These are phyloP conservation scores for Atopsyche davidsoni DNA, from an alignment of 1,140 invertebrate genomes.

Conservation along the genomic window DNA sequence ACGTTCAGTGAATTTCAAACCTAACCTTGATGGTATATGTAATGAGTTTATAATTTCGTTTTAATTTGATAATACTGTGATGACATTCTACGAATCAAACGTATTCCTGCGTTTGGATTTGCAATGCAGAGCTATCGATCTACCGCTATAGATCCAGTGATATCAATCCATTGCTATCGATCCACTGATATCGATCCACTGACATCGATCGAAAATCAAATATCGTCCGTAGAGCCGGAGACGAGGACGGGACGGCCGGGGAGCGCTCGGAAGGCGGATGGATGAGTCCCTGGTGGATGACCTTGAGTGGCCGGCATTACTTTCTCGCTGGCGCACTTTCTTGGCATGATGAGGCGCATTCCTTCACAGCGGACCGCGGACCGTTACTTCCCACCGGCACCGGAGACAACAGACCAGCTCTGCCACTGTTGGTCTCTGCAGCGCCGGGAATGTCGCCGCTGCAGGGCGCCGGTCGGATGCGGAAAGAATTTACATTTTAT, in stretches of 20 bases:
- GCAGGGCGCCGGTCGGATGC: background rate
- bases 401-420: background rate
- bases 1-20: too few species aligned
- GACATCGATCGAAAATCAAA: background rate
- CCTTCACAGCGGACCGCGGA: background rate
- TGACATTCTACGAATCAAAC: too few species aligned
- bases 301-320: background rate
- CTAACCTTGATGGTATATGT: too few species aligned
- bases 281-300: background rate
- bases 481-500: background rate
- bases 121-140: too few species aligned
- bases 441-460: background rate
- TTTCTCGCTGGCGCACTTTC: background rate
- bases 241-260: background rate
- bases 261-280: background rate
- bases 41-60: too few species aligned
- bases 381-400: background rate
- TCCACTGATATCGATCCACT: background rate
- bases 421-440: background rate
- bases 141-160: too few species aligned
- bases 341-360: constrained; percentile 3
- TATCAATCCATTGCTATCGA: background rate
- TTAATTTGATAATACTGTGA: too few species aligned
- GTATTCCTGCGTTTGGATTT: too few species aligned
- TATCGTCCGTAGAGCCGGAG: background rate